Conservation (phyloP, 1,140 invertebrate genomes). For the Diprion similis region DNA sequence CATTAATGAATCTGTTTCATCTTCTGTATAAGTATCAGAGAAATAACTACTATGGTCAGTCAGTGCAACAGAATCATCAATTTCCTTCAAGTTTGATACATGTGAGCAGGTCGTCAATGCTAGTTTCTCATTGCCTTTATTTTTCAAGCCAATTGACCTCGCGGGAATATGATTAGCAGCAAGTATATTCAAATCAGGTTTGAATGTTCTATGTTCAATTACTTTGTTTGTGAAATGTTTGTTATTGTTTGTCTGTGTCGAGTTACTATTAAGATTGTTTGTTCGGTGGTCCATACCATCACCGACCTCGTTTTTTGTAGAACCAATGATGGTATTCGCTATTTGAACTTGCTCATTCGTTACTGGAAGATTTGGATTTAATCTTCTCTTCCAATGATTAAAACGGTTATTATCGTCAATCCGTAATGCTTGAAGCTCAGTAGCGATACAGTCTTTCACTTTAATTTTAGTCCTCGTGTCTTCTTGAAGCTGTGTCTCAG, state of each 20-base stretch:
- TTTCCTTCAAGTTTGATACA: not conserved
- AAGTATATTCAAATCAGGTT: not conserved
- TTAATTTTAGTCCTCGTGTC: too few species aligned
- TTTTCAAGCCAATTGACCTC: not conserved
- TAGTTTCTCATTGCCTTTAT: not conserved
- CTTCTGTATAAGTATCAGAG: not conserved
- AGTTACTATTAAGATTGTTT: not conserved
- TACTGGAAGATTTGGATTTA: not conserved
- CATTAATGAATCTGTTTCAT: not conserved
- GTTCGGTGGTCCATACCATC: not conserved
- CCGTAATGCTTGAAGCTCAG: not conserved
- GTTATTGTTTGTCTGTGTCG: not conserved
- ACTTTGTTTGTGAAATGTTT: not conserved
- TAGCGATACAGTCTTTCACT: too few species aligned
- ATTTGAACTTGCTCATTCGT: not conserved
- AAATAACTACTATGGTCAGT: not conserved
- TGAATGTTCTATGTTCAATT: not conserved
- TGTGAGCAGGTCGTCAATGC: not conserved
- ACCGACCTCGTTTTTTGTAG: not conserved
- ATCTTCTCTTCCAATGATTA: not conserved
- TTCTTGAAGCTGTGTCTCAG: too few species aligned
- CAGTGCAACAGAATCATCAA: not conserved
- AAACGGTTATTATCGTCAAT: not conserved
- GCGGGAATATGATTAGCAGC: not conserved
- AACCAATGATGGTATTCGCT: not conserved